phyloP scores from a whole-genome alignment of 2,888 invertebrate genomes.

The Eubasilissa splendida region DNA sequence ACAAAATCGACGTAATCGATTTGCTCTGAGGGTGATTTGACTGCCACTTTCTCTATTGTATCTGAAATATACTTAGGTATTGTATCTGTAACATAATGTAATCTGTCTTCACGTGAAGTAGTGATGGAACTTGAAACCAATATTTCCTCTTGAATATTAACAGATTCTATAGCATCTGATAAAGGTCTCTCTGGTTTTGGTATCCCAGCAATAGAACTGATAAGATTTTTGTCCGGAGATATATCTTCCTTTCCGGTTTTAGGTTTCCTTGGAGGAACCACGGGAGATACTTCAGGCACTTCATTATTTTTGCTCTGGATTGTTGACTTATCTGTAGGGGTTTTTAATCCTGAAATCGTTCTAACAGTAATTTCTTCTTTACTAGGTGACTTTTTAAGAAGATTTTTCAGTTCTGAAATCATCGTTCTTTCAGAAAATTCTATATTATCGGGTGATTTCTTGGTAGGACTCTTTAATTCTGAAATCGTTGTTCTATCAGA shows the following conservation, averaged over 20 bases:
- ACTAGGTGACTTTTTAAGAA: not conserved
- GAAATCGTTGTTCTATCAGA: not conserved
- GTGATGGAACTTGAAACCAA: conserved; percentile 64
- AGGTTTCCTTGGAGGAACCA: conserved; percentile 18
- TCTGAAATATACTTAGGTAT: conserved; percentile 22
- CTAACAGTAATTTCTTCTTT: too few relatives aligned
- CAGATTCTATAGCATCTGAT: conserved; percentile 58
- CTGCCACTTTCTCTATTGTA: conserved; percentile 20
- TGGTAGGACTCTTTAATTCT: too few relatives aligned
- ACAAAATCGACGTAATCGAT: not conserved
- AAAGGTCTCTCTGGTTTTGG: conserved; percentile 41
- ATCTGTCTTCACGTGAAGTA: conserved; percentile 8
- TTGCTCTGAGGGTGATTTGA: conserved; percentile 23
- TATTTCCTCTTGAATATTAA: conserved; percentile 68
- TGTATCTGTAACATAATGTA: too few relatives aligned
- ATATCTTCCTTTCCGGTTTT: conserved; percentile 17
- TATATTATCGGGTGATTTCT: too few relatives aligned
- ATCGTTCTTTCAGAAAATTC: not conserved
- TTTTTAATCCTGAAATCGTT: conserved; percentile 63
- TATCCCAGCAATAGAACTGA: conserved; percentile 14
- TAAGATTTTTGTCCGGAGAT: conserved; percentile 74
- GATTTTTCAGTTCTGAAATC: not conserved
- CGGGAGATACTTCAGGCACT: not conserved
- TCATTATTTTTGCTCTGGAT: conserved; percentile 29
- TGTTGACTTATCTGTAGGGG: conserved; percentile 11